Percentiles rank a stretch among this genome's conserved stretches.
Evolutionary conservation across 1,140 invertebrate species (phyloP).

Genomic region (Akabosia matsudoensis): DNA sequence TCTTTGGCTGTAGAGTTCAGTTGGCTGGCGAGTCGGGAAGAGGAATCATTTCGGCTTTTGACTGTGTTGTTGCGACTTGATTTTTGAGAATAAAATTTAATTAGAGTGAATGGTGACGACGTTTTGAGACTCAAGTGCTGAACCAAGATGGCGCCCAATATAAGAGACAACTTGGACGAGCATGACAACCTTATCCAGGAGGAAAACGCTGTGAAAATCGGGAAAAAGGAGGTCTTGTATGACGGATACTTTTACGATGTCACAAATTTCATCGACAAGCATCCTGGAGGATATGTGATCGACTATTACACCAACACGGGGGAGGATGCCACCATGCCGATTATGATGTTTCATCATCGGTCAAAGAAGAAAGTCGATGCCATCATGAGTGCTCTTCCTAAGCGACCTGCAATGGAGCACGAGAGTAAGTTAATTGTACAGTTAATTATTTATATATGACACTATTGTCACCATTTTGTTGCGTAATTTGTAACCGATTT

Average conservation of each 20-base stretch:
- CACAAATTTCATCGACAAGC: conserved; percentile 15
- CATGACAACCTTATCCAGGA: neutral
- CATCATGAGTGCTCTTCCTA: conserved; percentile 17
- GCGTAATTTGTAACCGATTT: too few relatives aligned
- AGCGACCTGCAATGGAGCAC: conserved; percentile 1
- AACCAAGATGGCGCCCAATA: neutral
- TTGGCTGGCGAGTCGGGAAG: too few relatives aligned
- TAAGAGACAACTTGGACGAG: neutral
- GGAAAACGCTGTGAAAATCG: conserved; percentile 12
- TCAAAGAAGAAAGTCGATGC: conserved; percentile 20
- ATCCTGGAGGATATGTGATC: conserved; percentile 21
- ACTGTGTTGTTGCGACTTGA: neutral
- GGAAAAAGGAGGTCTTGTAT: conserved; percentile 15
- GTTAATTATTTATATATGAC: too few relatives aligned
- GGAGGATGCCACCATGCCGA: conserved; percentile 22
- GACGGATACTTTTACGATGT: conserved; percentile 26
- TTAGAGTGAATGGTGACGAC: too few relatives aligned
- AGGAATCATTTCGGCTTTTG: neutral
- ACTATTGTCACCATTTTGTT: too few relatives aligned
- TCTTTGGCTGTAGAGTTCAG: too few relatives aligned
- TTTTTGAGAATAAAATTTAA: neutral
- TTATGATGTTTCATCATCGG: conserved; percentile 18
- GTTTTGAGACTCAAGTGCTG: too few relatives aligned
- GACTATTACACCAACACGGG: conserved; percentile 23
- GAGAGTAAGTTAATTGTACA: neutral